Evolutionary conservation across 2,113 vertebrate species (phyloP).

Genomic region (Corythornis cristatus): DNA sequence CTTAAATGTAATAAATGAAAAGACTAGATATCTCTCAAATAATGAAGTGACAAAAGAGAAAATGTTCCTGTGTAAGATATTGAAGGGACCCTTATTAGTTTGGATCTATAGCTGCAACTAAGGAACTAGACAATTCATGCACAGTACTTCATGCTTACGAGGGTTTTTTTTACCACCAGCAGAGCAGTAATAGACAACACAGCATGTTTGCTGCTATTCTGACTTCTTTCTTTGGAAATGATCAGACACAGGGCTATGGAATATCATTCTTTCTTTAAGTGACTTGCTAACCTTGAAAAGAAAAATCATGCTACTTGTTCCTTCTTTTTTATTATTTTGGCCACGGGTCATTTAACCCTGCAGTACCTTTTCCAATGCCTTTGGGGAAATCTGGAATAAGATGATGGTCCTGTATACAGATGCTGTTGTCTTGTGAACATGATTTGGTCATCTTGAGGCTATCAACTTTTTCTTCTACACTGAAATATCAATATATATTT

Average conservation of each 20-base stretch:
- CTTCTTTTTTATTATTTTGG: neutral
- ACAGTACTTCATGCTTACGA: neutral
- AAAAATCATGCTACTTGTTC: neutral
- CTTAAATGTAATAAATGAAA: neutral
- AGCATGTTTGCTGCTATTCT: neutral
- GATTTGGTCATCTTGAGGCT: neutral
- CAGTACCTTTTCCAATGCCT: neutral
- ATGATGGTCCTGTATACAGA: neutral
- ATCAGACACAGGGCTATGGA: neutral
- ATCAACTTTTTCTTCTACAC: neutral
- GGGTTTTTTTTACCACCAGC: neutral
- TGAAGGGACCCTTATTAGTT: neutral
- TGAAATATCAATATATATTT: neutral
- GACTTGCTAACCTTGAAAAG: neutral
- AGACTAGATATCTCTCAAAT: neutral
- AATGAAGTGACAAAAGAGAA: neutral
- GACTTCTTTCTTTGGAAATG: neutral
- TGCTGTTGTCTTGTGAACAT: neutral
- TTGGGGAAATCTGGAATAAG: neutral
- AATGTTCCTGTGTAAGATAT: neutral
- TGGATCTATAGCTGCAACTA: neutral
- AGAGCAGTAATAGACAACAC: neutral
- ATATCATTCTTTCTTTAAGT: neutral
- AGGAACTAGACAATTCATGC: neutral
- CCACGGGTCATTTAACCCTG: neutral